Base-by-base conservation (phyloP, 1,140 invertebrate species). In the Caenorhabditis brenneri region DNA sequence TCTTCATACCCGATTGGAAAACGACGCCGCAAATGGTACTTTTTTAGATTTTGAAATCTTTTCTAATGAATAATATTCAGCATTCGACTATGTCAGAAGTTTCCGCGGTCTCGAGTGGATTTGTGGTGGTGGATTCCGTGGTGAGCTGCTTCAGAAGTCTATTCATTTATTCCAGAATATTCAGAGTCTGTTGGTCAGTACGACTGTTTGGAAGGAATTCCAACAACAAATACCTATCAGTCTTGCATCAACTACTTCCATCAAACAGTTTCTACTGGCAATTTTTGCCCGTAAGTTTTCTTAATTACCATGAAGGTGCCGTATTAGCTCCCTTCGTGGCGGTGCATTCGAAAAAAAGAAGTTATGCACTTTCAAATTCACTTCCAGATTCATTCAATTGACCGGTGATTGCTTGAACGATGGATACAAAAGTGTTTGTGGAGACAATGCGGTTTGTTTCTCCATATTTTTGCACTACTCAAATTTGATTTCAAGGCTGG, bases 11-110 rank as follows among this genome's bases (percentile, higher is more conserved):
- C 36, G 83, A 12, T 15, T 79, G 16, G 55, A 22, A 22, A 42
- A 80, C 4, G 42, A 79, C 29, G 24, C 46, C 22, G 74, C n/a
- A n/a, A n/a, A n/a, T n/a, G n/a, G n/a, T n/a, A n/a, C n/a, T n/a
- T n/a, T n/a, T n/a, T n/a, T n/a, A n/a, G n/a, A n/a, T n/a, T n/a
- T n/a, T n/a, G n/a, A n/a, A n/a, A n/a, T n/a, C n/a, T n/a, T n/a
- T n/a, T n/a, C n/a, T n/a, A n/a, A n/a, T n/a, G n/a, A n/a, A n/a
- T n/a, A n/a, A n/a, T n/a, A n/a, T 79, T 3, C 39, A 83, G 82
- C 65, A 29, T 83, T 83, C 49, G 82, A 83, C 82, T 83, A 83
- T 33, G 19, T 69, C 46, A 39, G 74, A 31, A 79, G 69, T 15
- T 83, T 79, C 74, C 74, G 42, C 16, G 74, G 82, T 39, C 27